Evolutionary conservation across 2,113 vertebrate genomes (phyloP).

Genomic region (Orcinus orca): DNA sequence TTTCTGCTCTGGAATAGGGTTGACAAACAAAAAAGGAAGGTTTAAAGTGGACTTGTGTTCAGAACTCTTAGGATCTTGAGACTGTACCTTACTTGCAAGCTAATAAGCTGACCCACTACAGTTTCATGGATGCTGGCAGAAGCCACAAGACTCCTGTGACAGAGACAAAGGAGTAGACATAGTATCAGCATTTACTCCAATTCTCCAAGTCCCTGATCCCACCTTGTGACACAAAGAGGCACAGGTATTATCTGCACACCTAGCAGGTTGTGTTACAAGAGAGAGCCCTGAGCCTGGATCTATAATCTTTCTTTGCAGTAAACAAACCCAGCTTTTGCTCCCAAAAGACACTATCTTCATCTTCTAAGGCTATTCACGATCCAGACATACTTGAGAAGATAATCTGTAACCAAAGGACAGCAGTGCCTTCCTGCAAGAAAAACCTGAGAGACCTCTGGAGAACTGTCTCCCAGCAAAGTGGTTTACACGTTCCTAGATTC

Average conservation of each 20-base stretch:
- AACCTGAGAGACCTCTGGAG: neutral
- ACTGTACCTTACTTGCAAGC: neutral
- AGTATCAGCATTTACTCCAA: neutral
- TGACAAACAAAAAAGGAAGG: neutral
- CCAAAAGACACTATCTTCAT: neutral
- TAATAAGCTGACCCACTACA: neutral
- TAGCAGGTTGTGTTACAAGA: neutral
- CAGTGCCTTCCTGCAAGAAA: neutral
- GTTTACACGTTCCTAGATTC: neutral
- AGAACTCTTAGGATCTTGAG: neutral
- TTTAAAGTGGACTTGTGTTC: neutral
- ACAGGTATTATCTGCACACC: neutral
- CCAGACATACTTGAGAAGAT: neutral
- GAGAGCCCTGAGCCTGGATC: neutral
- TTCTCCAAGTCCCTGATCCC: neutral
- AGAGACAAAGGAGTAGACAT: neutral
- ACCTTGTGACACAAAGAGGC: neutral
- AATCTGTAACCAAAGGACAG: neutral
- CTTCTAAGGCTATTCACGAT: neutral
- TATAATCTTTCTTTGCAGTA: neutral
- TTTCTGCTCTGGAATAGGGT: neutral
- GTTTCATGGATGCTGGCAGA: neutral
- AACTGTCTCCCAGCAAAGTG: neutral
- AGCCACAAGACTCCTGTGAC: neutral
- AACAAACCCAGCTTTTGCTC: neutral